phyloP scores from a whole-genome alignment of 2,888 invertebrate genomes.

The Drosophila borealis region DNA sequence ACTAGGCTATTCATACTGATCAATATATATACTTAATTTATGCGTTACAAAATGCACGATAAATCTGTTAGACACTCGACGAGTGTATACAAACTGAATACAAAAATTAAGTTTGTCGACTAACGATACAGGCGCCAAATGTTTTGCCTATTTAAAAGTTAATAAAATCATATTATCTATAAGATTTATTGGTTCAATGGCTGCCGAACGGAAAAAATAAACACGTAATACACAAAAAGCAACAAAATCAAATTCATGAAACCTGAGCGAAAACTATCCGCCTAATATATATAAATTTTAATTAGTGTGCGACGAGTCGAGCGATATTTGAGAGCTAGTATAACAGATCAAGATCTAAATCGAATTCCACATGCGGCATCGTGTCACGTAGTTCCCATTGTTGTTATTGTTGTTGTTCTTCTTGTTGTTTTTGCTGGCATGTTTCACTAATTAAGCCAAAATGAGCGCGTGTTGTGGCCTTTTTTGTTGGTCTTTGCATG shows the following conservation, averaged over 20 bases:
- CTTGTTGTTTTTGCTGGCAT: conserved; percentile 52
- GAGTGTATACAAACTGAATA: not conserved
- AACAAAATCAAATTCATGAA: conserved; percentile 33
- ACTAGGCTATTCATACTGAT: too few species aligned
- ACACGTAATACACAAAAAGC: conserved; percentile 36
- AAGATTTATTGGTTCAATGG: conserved; percentile 75
- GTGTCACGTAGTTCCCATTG: conserved; percentile 29
- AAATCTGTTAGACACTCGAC: not conserved
- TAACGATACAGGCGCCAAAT: conserved; percentile 70
- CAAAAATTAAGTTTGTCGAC: conserved; percentile 24
- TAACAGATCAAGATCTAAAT: conserved; percentile 69
- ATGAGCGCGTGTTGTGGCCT: conserved; percentile 69
- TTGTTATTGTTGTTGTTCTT: conserved; percentile 25
- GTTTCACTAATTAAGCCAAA: conserved; percentile 79
- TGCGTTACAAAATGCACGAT: not conserved
- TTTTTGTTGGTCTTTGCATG: conserved; percentile 67
- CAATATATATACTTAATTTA: too few species aligned
- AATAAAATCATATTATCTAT: conserved; percentile 78
- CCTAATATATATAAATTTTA: conserved; percentile 73
- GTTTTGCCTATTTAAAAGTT: conserved; percentile 77
- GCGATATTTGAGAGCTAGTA: conserved; percentile 67
- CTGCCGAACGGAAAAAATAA: conserved; percentile 45
- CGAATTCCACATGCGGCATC: conserved; percentile 50
- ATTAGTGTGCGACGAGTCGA: conserved; percentile 65
- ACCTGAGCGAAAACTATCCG: conserved; percentile 56